Evolutionary conservation across 2,888 invertebrate species (phyloP).

Genomic region (Corbicula japonica): DNA sequence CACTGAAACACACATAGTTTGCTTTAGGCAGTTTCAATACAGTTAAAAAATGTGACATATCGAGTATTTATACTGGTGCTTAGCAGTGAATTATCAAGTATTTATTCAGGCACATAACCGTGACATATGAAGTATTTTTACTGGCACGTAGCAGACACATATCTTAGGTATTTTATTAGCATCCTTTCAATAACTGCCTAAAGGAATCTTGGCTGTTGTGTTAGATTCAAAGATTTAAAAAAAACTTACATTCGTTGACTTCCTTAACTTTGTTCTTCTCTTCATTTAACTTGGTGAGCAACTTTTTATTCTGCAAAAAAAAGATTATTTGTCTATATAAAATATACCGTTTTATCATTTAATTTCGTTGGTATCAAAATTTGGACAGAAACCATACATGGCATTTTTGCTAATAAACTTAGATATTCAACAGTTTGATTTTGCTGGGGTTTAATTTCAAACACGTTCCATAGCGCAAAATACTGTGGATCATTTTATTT

Average conservation of each 20-base stretch:
- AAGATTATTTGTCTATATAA: too few species aligned
- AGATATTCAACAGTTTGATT: too few species aligned
- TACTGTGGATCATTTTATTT: too few species aligned
- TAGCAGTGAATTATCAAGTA: not conserved
- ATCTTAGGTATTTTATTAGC: not conserved
- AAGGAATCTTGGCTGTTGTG: not conserved
- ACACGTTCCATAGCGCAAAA: too few species aligned
- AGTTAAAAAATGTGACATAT: not conserved
- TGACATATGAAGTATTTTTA: too few species aligned
- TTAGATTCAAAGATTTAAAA: not conserved
- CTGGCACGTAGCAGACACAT: not conserved
- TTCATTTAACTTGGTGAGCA: constrained; percentile 60
- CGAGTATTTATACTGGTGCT: not conserved
- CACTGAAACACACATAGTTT: constrained; percentile 65
- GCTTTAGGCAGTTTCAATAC: not conserved
- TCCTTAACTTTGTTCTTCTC: constrained; percentile 68
- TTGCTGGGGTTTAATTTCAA: too few species aligned
- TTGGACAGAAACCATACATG: too few species aligned
- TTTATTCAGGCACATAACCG: not conserved
- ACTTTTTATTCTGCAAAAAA: constrained; percentile 67
- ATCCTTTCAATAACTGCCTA: not conserved
- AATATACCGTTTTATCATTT: too few species aligned
- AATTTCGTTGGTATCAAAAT: too few species aligned
- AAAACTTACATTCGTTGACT: constrained; percentile 70
- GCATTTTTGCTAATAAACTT: too few species aligned